phyloP scores from a whole-genome alignment of 2,888 invertebrate genomes.

The Tipula unca region DNA sequence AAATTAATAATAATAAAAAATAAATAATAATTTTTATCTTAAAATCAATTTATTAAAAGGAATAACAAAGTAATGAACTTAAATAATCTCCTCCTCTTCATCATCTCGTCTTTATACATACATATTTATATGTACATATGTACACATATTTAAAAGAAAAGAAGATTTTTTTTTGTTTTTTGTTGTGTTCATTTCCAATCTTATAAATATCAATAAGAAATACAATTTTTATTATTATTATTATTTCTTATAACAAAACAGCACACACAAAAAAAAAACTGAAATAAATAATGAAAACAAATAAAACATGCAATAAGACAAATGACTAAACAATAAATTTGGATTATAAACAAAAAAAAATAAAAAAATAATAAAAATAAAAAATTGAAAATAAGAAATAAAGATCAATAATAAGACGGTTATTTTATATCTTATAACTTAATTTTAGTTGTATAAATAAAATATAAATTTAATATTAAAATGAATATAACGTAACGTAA shows the following conservation, averaged over 20 bases:
- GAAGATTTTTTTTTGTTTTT: background rate
- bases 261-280: background rate
- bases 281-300: background rate
- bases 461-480: slow-evolving; percentile 8
- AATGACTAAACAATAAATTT: slow-evolving; percentile 19
- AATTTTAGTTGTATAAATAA: slow-evolving; percentile 18
- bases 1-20: background rate
- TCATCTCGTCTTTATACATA: background rate
- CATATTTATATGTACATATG: background rate
- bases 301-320: slow-evolving; percentile 18
- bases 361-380: background rate
- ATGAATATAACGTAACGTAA: background rate
- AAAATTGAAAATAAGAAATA: slow-evolving; percentile 8
- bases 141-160: background rate
- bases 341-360: background rate
- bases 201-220: background rate
- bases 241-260: background rate
- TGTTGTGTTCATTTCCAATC: background rate
- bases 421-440: slow-evolving; percentile 14
- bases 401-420: slow-evolving; percentile 8
- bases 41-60: background rate
- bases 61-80: background rate
- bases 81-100: slow-evolving; percentile 14
- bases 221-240: background rate
- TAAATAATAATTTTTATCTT: background rate